Conservation (phyloP, 1,140 invertebrate species). For the Microplitis mediator region DNA sequence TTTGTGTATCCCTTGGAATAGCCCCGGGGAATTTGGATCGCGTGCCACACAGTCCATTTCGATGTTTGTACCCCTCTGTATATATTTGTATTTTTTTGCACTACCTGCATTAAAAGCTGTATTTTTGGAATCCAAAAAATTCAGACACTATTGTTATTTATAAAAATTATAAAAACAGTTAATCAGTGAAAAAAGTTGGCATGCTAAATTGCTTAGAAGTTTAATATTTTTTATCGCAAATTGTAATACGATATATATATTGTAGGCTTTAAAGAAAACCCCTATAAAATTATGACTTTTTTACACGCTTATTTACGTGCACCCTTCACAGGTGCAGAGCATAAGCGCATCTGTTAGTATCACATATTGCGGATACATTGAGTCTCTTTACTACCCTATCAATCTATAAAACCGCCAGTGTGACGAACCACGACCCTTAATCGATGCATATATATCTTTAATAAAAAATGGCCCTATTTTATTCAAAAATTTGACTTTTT, state of each 20-base stretch:
- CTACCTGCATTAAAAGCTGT: neutral
- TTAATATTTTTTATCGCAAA: no score
- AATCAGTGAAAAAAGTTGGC: no score
- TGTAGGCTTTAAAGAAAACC: neutral
- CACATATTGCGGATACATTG: neutral
- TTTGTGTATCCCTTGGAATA: slow-evolving; percentile 23
- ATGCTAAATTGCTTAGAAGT: no score
- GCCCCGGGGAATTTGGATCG: slow-evolving; percentile 28
- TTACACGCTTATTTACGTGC: neutral
- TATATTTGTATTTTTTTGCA: neutral
- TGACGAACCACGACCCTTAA: neutral
- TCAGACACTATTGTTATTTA: no score
- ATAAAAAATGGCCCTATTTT: neutral
- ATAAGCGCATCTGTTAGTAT: neutral
- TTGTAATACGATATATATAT: no score
- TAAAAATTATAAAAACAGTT: no score
- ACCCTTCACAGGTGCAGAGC: slow-evolving; percentile 5
- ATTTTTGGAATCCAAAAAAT: no score
- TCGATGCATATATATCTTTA: neutral
- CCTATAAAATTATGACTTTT: neutral
- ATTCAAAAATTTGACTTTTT: neutral
- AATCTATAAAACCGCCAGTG: neutral
- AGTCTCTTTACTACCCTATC: neutral
- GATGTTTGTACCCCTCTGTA: slow-evolving; percentile 24
- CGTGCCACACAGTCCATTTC: slow-evolving; percentile 35